Percentiles rank a stretch among this genome's conserved stretches.
Conservation (phyloP, 2,113 vertebrate species). For the Notothenia coriiceps region DNA sequence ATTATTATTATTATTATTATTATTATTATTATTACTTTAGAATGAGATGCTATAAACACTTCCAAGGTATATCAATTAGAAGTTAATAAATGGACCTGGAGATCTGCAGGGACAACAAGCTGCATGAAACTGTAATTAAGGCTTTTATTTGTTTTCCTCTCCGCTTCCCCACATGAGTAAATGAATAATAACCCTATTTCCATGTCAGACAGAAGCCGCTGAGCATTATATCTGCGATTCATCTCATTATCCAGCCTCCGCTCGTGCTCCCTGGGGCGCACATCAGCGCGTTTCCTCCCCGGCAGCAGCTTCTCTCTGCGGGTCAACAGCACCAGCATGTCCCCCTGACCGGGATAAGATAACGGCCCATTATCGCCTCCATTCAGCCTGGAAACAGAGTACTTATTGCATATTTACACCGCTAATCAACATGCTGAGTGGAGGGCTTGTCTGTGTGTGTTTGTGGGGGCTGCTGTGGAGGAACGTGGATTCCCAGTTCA, state of each 20-base stretch:
- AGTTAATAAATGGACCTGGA: not conserved
- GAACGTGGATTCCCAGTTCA: slow-evolving; percentile 70
- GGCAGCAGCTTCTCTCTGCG: slow-evolving; percentile 81
- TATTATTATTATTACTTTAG: not conserved
- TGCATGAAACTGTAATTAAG: not conserved
- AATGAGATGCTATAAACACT: not conserved
- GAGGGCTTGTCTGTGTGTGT: not conserved
- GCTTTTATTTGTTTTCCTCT: not conserved
- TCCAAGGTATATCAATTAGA: not conserved
- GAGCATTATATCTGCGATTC: slow-evolving; percentile 32
- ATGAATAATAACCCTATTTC: slow-evolving; percentile 37
- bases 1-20: not conserved
- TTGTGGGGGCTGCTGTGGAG: slow-evolving; percentile 28
- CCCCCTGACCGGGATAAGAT: slow-evolving; percentile 73
- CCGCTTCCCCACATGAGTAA: not conserved
- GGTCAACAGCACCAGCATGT: slow-evolving; percentile 73
- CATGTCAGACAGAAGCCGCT: slow-evolving; percentile 22
- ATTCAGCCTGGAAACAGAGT: slow-evolving; percentile 64
- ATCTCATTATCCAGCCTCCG: slow-evolving; percentile 44
- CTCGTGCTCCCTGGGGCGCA: slow-evolving; percentile 83
- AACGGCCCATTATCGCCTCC: slow-evolving; percentile 81
- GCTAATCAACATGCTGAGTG: slow-evolving; percentile 71
- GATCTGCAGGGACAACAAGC: not conserved
- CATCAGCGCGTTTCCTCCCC: slow-evolving; percentile 87
- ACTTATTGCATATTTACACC: slow-evolving; percentile 74